phyloP scores from a whole-genome alignment of 2,888 invertebrate genomes.

The Drosophila fungiperda region DNA sequence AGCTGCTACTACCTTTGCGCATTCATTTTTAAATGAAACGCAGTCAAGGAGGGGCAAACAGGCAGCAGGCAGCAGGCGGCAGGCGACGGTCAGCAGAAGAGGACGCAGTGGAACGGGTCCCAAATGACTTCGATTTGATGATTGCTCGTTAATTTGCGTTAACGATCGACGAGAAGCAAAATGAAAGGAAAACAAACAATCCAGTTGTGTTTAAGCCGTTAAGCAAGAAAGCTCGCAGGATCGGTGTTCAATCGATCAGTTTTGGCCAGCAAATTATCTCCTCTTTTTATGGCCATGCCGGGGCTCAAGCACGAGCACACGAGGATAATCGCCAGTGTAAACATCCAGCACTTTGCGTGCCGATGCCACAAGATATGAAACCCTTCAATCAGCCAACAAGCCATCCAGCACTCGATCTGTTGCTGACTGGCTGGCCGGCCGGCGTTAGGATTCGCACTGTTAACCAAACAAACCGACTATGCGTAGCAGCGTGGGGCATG shows the following conservation, averaged over 20 bases:
- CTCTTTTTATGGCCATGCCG: constrained; percentile 63
- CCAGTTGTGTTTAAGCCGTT: constrained; percentile 66
- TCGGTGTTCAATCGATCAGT: constrained; percentile 68
- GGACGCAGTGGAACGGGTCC: constrained; percentile 29
- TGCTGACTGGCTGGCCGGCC: constrained; percentile 32
- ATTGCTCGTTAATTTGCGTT: constrained; percentile 82
- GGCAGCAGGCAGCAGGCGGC: not conserved
- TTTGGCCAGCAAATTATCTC: constrained; percentile 79
- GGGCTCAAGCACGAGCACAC: constrained; percentile 42
- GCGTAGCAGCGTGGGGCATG: not conserved
- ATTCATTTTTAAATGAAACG: constrained; percentile 72
- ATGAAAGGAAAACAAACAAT: constrained; percentile 66
- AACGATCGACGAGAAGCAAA: constrained; percentile 63
- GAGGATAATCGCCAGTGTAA: constrained; percentile 78
- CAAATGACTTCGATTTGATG: constrained; percentile 78
- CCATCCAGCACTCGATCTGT: constrained; percentile 3
- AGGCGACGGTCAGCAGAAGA: not conserved
- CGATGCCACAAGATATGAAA: constrained; percentile 68
- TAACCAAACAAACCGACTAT: constrained; percentile 65
- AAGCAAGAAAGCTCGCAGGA: constrained; percentile 56
- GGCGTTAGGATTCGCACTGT: constrained; percentile 80
- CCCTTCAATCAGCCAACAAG: constrained; percentile 61
- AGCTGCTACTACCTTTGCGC: constrained; percentile 64
- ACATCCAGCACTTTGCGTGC: constrained; percentile 79
- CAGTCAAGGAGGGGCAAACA: constrained; percentile 39